Percentiles rank a stretch among this genome's conserved stretches.
These are phyloP conservation scores for Drosophila pectinifera DNA, from an alignment of 1,140 invertebrate genomes.

Conservation along the genomic window DNA sequence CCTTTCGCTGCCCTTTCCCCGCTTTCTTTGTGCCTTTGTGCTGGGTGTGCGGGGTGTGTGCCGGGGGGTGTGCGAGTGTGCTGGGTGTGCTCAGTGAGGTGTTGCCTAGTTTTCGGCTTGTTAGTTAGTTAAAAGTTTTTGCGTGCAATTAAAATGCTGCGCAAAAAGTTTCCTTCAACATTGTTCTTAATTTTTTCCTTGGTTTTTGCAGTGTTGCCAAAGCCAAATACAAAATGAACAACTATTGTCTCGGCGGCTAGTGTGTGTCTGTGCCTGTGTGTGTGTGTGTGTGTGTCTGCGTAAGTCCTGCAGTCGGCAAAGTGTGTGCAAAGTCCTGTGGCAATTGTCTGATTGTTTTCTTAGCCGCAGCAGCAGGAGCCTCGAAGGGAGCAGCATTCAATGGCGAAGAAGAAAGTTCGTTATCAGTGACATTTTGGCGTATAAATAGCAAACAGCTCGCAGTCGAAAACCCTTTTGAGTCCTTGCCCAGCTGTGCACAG, in stretches of 20 bases:
- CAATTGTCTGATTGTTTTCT: slow-evolving; percentile 81
- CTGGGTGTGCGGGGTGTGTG: slow-evolving; percentile 6
- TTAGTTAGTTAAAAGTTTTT: slow-evolving; percentile 83
- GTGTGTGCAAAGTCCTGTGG: slow-evolving; percentile 77
- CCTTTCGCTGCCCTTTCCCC: neutral
- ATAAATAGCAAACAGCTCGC: slow-evolving; percentile 61
- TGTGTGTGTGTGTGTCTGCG: slow-evolving; percentile 29
- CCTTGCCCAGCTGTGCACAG: slow-evolving; percentile 14
- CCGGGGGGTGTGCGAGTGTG: slow-evolving; percentile 19
- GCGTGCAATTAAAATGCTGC: slow-evolving; percentile 82
- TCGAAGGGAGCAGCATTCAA: slow-evolving; percentile 48
- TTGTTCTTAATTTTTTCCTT: slow-evolving; percentile 78
- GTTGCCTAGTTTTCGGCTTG: slow-evolving; percentile 80
- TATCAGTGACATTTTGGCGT: slow-evolving; percentile 77
- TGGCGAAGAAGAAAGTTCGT: slow-evolving; percentile 67
- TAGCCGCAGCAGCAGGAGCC: slow-evolving; percentile 62
- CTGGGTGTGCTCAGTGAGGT: slow-evolving; percentile 72
- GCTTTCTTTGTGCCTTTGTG: slow-evolving; percentile 25
- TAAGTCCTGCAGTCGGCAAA: slow-evolving; percentile 60
- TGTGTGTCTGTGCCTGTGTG: slow-evolving; percentile 18
- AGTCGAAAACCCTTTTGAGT: slow-evolving; percentile 4
- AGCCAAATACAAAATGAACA: slow-evolving; percentile 79
- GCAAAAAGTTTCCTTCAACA: slow-evolving; percentile 78
- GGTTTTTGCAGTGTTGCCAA: slow-evolving; percentile 73
- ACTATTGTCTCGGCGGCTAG: slow-evolving; percentile 56